Percentiles rank a stretch among this genome's conserved stretches.
Conservation (phyloP, 2,888 invertebrate species). For the Selenia dentaria region DNA sequence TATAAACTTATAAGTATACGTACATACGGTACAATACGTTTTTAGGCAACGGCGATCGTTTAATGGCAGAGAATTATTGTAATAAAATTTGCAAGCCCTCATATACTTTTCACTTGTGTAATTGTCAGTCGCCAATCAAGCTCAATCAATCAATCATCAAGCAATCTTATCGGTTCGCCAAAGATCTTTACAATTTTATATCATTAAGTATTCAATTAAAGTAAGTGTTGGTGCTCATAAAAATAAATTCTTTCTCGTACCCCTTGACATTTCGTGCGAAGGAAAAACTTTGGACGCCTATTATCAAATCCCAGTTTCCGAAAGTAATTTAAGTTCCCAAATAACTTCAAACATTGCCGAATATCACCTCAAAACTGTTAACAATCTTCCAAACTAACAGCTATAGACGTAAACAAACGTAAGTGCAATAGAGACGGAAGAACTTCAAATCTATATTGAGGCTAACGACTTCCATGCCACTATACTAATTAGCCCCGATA, state of each 20-base stretch:
- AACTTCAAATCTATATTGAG: constrained; percentile 48
- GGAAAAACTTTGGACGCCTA: constrained; percentile 14
- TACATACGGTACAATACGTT: too few species aligned
- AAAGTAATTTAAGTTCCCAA: constrained; percentile 29
- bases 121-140: too few species aligned
- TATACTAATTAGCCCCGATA: constrained; percentile 50
- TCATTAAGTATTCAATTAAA: too few species aligned
- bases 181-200: neutral
- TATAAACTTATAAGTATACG: too few species aligned
- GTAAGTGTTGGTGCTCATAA: neutral
- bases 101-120: too few species aligned
- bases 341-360: constrained; percentile 21
- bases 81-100: too few species aligned
- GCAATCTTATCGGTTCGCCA: too few species aligned
- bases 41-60: too few species aligned
- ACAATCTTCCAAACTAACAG: constrained; percentile 35
- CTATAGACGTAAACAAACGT: constrained; percentile 48
- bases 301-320: constrained; percentile 20
- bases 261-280: constrained; percentile 17
- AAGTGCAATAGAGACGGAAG: constrained; percentile 43
- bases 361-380: constrained; percentile 39
- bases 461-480: constrained; percentile 41
- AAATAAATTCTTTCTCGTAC: constrained; percentile 9
- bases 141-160: too few species aligned
- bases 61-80: too few species aligned